Evolutionary conservation across 2,888 invertebrate species (phyloP).

Genomic region (Acrobasis repandana): DNA sequence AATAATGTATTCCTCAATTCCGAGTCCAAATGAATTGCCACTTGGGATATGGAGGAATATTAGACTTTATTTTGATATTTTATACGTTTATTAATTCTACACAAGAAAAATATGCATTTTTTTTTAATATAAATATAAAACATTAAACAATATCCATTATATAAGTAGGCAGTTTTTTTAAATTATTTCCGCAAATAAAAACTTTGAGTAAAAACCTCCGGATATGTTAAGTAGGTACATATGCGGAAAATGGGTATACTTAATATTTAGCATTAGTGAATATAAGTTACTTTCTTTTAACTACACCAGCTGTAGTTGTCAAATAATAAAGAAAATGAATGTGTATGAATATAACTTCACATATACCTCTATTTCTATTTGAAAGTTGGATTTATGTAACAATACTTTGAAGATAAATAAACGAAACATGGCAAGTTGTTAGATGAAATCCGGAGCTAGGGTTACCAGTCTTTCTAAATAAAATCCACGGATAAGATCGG

Average conservation of each 20-base stretch:
- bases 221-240: too few relatives aligned
- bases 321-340: not conserved
- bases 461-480: not conserved
- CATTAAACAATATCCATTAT: too few relatives aligned
- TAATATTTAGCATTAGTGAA: too few relatives aligned
- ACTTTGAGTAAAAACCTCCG: too few relatives aligned
- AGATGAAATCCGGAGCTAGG: slow-evolving; percentile 45
- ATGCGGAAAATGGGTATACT: too few relatives aligned
- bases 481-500: not conserved
- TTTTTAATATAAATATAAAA: too few relatives aligned
- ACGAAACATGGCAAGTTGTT: slow-evolving; percentile 57
- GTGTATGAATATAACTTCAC: not conserved
- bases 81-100: too few relatives aligned
- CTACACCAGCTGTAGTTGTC: not conserved
- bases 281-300: not conserved
- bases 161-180: too few relatives aligned
- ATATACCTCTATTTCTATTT: slow-evolving; percentile 1
- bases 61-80: not conserved
- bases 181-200: too few relatives aligned
- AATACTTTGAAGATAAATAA: slow-evolving; percentile 43
- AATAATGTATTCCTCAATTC: slow-evolving; percentile 8
- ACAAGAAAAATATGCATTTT: too few relatives aligned
- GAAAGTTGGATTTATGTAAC: slow-evolving; percentile 25
- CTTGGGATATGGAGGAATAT: not conserved
- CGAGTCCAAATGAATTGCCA: not conserved